These are phyloP conservation scores for Apocrypta bakeri DNA, from an alignment of 1,140 invertebrate genomes.

Conservation along the genomic window DNA sequence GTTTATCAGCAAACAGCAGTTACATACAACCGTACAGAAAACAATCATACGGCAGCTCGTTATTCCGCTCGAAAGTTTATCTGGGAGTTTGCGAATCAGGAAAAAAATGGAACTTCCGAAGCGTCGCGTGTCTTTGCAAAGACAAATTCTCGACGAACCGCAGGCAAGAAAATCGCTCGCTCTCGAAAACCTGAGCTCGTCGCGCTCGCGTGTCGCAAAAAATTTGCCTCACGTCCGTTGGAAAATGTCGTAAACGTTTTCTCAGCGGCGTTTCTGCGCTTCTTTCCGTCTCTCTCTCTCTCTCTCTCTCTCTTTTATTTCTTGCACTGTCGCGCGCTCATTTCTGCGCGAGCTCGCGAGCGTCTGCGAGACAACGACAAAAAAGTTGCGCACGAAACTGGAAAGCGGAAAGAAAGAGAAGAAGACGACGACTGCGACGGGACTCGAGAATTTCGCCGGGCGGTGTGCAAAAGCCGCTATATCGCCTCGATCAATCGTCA, in stretches of 20 bases:
- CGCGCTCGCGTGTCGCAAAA: background rate
- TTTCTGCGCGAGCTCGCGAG: background rate
- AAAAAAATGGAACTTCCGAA: background rate
- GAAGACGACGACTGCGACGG: background rate
- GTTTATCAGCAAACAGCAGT: background rate
- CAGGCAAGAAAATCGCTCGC: constrained; percentile 15
- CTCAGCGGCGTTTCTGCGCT: background rate
- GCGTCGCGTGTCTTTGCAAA: background rate
- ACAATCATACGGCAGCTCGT: background rate
- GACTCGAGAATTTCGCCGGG: constrained; percentile 8
- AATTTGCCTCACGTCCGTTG: constrained; percentile 32
- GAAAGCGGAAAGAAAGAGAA: constrained; percentile 4
- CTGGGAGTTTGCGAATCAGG: background rate
- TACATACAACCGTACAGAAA: background rate
- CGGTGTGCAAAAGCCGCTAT: background rate
- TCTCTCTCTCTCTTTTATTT: background rate
- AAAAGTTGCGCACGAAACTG: constrained; percentile 16
- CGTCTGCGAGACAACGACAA: background rate
- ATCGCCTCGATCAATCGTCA: constrained; percentile 33
- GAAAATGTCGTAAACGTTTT: constrained; percentile 33
- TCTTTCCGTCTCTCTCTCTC: background rate
- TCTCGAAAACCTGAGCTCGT: background rate
- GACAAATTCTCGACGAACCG: constrained; percentile 3
- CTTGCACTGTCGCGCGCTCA: constrained; percentile 3
- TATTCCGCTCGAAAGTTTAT: background rate